phyloP scores from a whole-genome alignment of 92 coral and sea anemone species.

The Porites evermanni region DNA sequence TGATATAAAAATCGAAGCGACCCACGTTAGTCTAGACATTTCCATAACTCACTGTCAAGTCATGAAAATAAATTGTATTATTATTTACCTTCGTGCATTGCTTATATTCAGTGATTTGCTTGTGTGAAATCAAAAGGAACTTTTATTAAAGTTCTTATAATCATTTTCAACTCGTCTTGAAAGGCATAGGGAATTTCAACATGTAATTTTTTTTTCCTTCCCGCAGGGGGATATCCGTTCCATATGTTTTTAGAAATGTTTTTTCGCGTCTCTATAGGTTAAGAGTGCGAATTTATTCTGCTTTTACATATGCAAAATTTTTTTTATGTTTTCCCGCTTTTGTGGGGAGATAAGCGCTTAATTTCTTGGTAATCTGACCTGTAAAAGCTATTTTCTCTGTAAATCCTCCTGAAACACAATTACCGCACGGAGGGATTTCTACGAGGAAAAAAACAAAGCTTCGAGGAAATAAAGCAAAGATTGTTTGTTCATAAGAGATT shows the following conservation, averaged over 20 bases:
- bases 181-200: neutral
- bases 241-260: constrained; percentile 10
- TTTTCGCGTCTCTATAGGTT: neutral
- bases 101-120: too few relatives aligned
- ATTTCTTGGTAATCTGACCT: constrained; percentile 13
- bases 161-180: neutral
- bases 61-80: too few relatives aligned
- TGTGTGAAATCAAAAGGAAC: too few relatives aligned
- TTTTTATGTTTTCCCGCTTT: constrained; percentile 29
- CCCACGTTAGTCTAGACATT: neutral
- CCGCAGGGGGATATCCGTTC: constrained; percentile 5
- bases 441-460: neutral
- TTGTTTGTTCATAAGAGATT: neutral
- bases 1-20: too few relatives aligned
- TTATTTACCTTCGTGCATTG: too few relatives aligned
- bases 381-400: neutral
- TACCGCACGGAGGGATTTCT: too few relatives aligned
- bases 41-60: neutral
- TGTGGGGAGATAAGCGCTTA: constrained; percentile 13
- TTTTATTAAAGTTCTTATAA: neutral
- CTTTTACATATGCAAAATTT: neutral
- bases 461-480: neutral
- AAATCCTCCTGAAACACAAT: neutral
- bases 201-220: neutral
- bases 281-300: neutral